Evolutionary conservation across 2,797 vertebrate genomes (phyloP).

Genomic region (Todus mexicanus): DNA sequence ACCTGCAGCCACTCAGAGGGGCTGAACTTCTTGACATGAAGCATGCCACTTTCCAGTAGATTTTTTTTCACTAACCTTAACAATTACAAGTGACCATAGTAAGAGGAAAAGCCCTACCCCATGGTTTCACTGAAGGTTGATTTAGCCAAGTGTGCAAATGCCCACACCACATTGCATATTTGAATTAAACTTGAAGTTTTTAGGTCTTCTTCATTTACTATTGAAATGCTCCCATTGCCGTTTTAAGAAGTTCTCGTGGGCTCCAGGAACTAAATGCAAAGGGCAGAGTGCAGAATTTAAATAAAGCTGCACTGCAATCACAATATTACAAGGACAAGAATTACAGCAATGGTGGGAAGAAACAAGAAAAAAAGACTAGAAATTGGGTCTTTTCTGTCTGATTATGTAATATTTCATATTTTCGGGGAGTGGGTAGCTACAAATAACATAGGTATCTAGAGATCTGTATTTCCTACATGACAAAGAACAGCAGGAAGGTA

Average conservation of each 20-base stretch:
- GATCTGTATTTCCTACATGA: neutral
- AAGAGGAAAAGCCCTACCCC: neutral
- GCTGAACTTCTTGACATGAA: neutral
- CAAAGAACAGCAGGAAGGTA: neutral
- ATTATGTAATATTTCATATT: neutral
- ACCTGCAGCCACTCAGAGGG: conserved; percentile 2
- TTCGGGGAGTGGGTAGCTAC: neutral
- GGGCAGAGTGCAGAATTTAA: neutral
- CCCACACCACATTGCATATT: neutral
- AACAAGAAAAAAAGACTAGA: neutral
- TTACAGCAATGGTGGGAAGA: neutral
- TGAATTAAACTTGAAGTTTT: neutral
- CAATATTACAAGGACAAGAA: neutral
- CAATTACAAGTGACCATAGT: neutral
- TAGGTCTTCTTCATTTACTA: neutral
- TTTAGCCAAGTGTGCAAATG: neutral
- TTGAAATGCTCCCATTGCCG: neutral
- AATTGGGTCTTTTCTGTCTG: neutral
- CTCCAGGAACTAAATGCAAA: neutral
- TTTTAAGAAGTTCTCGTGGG: neutral
- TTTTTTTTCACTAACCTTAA: neutral
- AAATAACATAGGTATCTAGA: neutral
- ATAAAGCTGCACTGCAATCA: neutral
- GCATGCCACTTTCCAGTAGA: neutral
- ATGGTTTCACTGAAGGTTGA: neutral